A percentile compares a stretch with the other conserved stretches of the same genome.
Conservation (phyloP, 2,113 vertebrate genomes). For the Lophotis ruficrista region DNA sequence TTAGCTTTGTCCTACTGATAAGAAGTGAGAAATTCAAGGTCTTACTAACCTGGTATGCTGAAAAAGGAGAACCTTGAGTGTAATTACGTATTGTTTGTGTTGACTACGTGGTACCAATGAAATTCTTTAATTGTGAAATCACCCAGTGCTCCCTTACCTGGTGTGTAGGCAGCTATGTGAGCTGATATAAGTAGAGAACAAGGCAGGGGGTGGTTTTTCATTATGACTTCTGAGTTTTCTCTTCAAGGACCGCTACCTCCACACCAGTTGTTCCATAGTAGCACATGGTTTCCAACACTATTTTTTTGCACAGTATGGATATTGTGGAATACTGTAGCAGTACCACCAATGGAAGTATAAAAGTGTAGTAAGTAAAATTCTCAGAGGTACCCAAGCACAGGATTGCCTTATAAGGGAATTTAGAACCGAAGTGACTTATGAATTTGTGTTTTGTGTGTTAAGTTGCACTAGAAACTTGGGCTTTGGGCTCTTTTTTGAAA, state of each 20-base stretch:
- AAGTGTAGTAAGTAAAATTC: background rate
- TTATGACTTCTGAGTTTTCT: background rate
- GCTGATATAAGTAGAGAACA: background rate
- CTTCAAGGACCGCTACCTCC: background rate
- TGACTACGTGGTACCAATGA: background rate
- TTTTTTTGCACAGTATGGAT: background rate
- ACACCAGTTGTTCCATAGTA: too few relatives aligned
- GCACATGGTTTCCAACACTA: background rate
- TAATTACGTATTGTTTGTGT: background rate
- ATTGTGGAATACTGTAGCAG: background rate
- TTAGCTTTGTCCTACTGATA: background rate
- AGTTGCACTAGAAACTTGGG: background rate
- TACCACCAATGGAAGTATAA: background rate
- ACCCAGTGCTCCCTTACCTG: background rate
- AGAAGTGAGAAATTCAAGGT: background rate
- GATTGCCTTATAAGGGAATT: background rate
- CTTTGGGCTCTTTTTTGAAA: background rate
- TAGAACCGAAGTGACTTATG: background rate
- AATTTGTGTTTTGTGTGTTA: background rate
- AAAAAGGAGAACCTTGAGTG: background rate
- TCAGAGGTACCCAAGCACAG: background rate
- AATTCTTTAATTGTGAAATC: background rate
- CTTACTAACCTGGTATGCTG: background rate
- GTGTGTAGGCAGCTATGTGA: background rate
- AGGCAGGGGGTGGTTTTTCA: background rate